Base-by-base conservation (phyloP, 2,888 invertebrate species). In the Dorcus parallelipipedus region DNA sequence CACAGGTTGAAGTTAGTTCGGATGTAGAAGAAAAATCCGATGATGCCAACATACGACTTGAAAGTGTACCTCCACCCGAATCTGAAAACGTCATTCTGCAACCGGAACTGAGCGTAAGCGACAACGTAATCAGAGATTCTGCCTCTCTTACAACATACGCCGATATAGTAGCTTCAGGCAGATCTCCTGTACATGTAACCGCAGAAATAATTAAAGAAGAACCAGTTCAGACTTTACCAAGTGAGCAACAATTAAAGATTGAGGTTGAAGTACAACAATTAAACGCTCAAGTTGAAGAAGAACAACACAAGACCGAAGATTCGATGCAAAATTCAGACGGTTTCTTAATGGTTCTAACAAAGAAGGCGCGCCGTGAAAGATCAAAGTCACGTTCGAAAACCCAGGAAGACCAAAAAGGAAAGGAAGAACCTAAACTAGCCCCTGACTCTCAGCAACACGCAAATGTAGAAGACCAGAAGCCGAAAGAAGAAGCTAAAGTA, bases 341-440 rank as follows among this genome's bases (percentile, higher is more conserved):
- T 8, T 75, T 75, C 55, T 69, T 72, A 33, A 59, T 69, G 14
- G 65, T 73, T 9, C 53, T 67, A 26, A 64, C 61, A 10, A 68
- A 65, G 49, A 67, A 65, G 56, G 71, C 70, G 5, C 64, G 67
- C n/a, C 62, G 73, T 42, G 66, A 69, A 14, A 67, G 74, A 61
- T 73, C 74, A 2, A 62, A 71, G 47, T 74, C 74, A 17, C 62
- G 69, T 26, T 67, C 69, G 7, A 59, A 59, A 48, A 60, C 42
- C 40, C 39, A 17, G 38, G 53, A 55, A 49, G 56, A 23, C 3
- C 26, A 33, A 1, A 33, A 7, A 59, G 53, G 14, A 17, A 42
- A 45, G 45, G 45, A 7, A 7, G 38, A 9, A n/a, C 39, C 2
- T 33, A 38, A 51, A 51, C 7, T n/a, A 40, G 14, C 38, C 2